phyloP scores from a whole-genome alignment of 2,888 invertebrate genomes.

The Charanyca ferruginea region DNA sequence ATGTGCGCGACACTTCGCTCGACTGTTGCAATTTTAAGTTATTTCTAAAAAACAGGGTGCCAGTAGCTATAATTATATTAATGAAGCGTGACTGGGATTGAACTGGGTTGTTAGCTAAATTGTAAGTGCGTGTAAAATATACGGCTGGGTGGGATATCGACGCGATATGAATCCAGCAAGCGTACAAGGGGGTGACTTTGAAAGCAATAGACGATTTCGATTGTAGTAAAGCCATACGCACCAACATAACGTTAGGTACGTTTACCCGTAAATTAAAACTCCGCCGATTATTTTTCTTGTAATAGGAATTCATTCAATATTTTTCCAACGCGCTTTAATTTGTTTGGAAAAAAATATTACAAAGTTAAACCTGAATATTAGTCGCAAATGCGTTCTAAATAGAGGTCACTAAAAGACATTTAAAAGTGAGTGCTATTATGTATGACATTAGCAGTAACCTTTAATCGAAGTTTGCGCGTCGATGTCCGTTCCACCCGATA shows the following conservation, averaged over 20 bases:
- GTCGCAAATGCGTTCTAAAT: neutral
- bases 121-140: slow-evolving; percentile 6
- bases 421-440: neutral
- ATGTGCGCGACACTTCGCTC: neutral
- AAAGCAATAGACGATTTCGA: too few species aligned
- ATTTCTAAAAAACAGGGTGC: slow-evolving; percentile 14
- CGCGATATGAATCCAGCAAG: too few species aligned
- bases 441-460: neutral
- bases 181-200: too few species aligned
- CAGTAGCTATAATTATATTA: slow-evolving; percentile 28
- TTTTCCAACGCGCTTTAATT: too few species aligned
- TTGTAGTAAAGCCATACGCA: too few species aligned
- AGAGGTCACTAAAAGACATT: neutral
- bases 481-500: neutral
- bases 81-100: slow-evolving; percentile 7
- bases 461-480: neutral
- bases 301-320: too few species aligned
- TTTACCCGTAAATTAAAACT: too few species aligned
- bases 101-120: neutral
- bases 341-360: too few species aligned
- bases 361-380: neutral
- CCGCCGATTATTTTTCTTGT: too few species aligned
- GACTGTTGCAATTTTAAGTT: slow-evolving; percentile 5
- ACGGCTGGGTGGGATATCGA: neutral
- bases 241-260: too few species aligned